phyloP scores from a whole-genome alignment of 2,113 vertebrate species.

The Psilopsiagon aymara region DNA sequence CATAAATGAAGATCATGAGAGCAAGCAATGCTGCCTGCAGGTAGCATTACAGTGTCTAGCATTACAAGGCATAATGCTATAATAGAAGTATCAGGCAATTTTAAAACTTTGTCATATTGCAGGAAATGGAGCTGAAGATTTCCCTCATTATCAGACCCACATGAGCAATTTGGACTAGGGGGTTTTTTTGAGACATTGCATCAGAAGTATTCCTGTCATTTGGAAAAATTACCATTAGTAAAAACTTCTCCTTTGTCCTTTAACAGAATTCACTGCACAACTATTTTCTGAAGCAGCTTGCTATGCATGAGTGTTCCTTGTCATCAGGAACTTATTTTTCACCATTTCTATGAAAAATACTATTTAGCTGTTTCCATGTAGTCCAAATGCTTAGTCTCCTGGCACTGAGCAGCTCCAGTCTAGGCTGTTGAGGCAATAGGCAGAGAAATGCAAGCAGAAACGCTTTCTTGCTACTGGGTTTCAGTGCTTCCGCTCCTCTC shows the following conservation, averaged over 20 bases:
- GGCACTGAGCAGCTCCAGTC: background rate
- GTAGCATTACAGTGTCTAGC: background rate
- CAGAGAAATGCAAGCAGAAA: background rate
- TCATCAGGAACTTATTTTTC: background rate
- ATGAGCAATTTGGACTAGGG: background rate
- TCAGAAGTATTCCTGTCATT: background rate
- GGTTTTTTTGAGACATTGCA: background rate
- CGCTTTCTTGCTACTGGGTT: fast-evolving
- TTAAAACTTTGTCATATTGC: background rate
- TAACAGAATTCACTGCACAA: background rate
- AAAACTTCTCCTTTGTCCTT: background rate
- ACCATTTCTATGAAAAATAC: background rate
- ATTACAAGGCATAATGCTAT: background rate
- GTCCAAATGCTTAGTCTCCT: background rate
- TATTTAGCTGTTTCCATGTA: background rate
- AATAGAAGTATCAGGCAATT: background rate
- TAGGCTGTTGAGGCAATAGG: background rate
- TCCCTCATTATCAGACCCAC: background rate
- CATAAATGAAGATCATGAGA: background rate
- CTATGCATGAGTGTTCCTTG: background rate
- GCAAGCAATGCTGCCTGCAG: background rate
- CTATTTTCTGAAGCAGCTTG: background rate
- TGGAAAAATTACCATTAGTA: background rate
- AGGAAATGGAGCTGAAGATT: background rate
- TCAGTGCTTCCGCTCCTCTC: background rate